Base-by-base conservation (phyloP, 2,113 vertebrate species). In the Oceanodroma tethys region DNA sequence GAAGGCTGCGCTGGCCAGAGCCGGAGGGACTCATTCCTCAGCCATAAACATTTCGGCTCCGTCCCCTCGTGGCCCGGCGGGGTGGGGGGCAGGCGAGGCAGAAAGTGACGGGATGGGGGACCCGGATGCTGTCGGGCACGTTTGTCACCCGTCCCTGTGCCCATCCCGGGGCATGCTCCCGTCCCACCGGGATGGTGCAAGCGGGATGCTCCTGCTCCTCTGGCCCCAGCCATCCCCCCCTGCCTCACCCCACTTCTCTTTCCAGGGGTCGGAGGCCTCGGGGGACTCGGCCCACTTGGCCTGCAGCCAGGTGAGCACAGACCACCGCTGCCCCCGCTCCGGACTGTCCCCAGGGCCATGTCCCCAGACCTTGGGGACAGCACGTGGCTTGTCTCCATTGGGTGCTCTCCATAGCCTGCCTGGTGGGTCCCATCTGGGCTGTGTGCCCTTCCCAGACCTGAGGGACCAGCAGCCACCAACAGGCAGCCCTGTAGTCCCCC, bases 251-350 rank as follows among this genome's bases (percentile, higher is more conserved):
- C 62, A 1, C n/a, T 95, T 95, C 80, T 97, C 45, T 90, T 97
- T 67, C 11, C 81, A 98, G 97, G 98, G 90, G 82, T 90, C 4
- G 94, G 95, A 93, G 98, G 95, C 55, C 83, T 98, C 2, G 92
- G 83, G 29, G 98, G 94, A 89, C 83, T 97, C 0, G 95, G 91
- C 23, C 59, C 91, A 25, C 95, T 93, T 83, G 97, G 97, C 17
- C 87, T 97, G 85, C 96, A 93, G 86, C 97, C 96, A 96, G 97
- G 97, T 97, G 97, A 97, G 97, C 91, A 30, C 21, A 9, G 92
- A 43, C 20, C 58, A 53, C 71, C 0, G 8, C 40, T 36, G 2
- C 4, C 58, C 16, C 27, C 0, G 1, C 50, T 65, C 68, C 0
- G 0, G 52, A 6, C 45, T 29, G 16, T 23, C 38, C 18, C 38